These are phyloP conservation scores for Empis livida DNA, from an alignment of 2,888 invertebrate species.

Conservation along the genomic window DNA sequence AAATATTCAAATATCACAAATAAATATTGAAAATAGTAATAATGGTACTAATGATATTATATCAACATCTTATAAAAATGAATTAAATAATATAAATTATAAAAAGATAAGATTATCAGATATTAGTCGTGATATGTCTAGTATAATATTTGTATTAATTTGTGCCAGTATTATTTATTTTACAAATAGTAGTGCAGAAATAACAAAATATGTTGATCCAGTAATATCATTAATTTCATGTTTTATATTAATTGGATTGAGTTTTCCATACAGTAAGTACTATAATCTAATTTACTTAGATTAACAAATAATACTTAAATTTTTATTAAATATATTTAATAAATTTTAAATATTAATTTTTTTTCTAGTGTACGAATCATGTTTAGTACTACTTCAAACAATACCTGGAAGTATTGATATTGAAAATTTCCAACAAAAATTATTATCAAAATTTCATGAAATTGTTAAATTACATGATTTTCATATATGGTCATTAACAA, in stretches of 20 bases:
- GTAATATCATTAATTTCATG: slow-evolving; percentile 63
- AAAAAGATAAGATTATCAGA: slow-evolving; percentile 5
- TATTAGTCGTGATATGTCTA: slow-evolving; percentile 40
- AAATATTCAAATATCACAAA: slow-evolving; percentile 23
- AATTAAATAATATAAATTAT: neutral
- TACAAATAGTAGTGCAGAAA: slow-evolving; percentile 38
- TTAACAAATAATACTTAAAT: neutral
- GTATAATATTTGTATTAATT: slow-evolving; percentile 62
- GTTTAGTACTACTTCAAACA: slow-evolving; percentile 78
- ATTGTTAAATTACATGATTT: slow-evolving; percentile 72
- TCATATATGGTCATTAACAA: slow-evolving; percentile 79
- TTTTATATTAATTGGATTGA: slow-evolving; percentile 52
- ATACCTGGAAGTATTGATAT: slow-evolving; percentile 83
- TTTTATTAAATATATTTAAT: neutral
- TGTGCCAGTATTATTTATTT: slow-evolving; percentile 43
- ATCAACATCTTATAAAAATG: neutral
- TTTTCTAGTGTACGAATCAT: slow-evolving; percentile 64
- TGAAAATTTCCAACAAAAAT: slow-evolving; percentile 48
- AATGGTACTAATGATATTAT: slow-evolving; percentile 14
- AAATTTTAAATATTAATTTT: slow-evolving; percentile 4
- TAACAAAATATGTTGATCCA: slow-evolving; percentile 64
- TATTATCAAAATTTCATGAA: slow-evolving; percentile 52
- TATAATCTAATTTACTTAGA: neutral
- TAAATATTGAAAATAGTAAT: slow-evolving; percentile 19
- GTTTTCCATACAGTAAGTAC: slow-evolving; percentile 68